These are phyloP conservation scores for Colossoma macropomum DNA, from an alignment of 2,113 vertebrate species.

Conservation along the genomic window DNA sequence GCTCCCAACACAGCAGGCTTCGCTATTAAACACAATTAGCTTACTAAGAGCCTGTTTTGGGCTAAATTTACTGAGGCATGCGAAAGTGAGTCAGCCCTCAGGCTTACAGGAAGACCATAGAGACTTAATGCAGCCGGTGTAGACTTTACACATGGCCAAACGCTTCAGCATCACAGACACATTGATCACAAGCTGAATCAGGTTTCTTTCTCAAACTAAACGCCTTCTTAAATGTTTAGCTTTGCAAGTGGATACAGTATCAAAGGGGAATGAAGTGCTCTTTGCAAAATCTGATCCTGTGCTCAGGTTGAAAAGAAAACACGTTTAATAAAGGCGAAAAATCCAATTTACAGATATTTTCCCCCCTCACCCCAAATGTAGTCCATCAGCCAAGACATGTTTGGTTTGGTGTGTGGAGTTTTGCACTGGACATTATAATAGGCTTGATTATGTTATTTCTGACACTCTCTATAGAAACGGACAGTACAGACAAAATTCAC, in stretches of 20 bases:
- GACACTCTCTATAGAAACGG: no score
- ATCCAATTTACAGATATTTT: neutral
- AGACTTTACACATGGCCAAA: neutral
- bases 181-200: neutral
- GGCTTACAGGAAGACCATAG: conserved; percentile 2
- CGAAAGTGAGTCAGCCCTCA: neutral
- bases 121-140: neutral
- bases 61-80: conserved; percentile 13
- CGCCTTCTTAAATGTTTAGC: neutral
- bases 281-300: neutral
- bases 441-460: no score
- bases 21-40: conserved; percentile 44
- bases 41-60: conserved; percentile 16
- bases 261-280: neutral
- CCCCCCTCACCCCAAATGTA: neutral
- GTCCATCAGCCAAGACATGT: neutral
- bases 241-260: neutral
- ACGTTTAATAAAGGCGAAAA: neutral
- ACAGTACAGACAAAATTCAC: no score
- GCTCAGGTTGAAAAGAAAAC: neutral
- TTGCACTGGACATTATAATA: no score
- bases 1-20: conserved; percentile 29
- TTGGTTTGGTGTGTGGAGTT: no score
- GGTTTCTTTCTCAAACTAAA: neutral
- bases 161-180: neutral